Base-by-base conservation (phyloP, 2,797 vertebrate species). In the Parauchenoglanis punctatus region DNA sequence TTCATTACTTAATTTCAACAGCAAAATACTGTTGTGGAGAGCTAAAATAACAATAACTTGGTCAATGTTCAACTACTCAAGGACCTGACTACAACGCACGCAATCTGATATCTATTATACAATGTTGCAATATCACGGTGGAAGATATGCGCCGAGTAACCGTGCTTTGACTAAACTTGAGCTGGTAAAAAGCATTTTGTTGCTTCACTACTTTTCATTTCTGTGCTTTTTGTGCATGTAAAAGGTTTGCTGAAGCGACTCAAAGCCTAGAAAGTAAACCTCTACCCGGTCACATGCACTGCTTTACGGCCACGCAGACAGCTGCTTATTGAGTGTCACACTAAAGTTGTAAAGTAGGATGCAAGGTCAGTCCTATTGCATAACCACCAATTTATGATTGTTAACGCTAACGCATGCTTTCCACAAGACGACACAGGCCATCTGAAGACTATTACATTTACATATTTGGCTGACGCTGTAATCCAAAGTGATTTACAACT, bases 391-490 rank as follows among this genome's bases (percentile, higher is more conserved):
- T 35, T 58, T 20, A 35, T 58, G 76, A 58, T 12, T 35, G 76
- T 80, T 80, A 35, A 23, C 28, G 28, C 76, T 10, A 23, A 35
- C n/a, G 35, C 54, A 80, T 80, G 35, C 31, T 81, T 61, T 61
- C 77, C 56, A 61, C 77, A 40, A 80, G 56, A 68, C 25, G 49
- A 68, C 44, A 65, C 23, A 17, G 61, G 25, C 78, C 54, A 61
- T 61, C 56, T n/a, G 56, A 81, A 40, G 56, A 81, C 78, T 13
- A 61, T 61, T 44, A 59, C 56, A 44, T 81, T 81, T 81, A 61
- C 56, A 81, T 81, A 61, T 61, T 61, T 81, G 78, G 12, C 56
- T 61, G 78, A 81, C 11, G 11, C 31, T 25, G 25, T 59, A 25
- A 61, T 81, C 56, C 20, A 23, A 25, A 81, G 78, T 25, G 78